phyloP scores from a whole-genome alignment of 2,113 vertebrate genomes.

The Cranoglanis bouderius region DNA sequence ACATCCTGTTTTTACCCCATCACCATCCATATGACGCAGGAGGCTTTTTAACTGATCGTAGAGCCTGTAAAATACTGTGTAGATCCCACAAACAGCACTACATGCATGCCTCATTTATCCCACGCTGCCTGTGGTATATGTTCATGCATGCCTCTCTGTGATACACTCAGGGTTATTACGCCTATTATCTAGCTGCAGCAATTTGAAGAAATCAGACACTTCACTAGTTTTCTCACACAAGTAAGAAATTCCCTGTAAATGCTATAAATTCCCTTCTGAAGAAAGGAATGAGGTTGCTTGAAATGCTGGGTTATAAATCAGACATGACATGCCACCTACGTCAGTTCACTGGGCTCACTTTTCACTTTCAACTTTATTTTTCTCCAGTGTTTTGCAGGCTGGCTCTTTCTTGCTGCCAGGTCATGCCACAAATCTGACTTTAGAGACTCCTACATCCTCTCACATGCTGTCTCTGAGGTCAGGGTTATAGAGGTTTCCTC shows the following conservation, averaged over 20 bases:
- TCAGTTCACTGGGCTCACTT: background rate
- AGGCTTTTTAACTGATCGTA: background rate
- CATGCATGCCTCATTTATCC: slow-evolving; percentile 26
- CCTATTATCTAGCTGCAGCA: background rate
- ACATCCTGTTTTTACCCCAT: background rate
- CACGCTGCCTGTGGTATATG: slow-evolving; percentile 23
- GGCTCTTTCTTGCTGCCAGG: background rate
- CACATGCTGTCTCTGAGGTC: slow-evolving; percentile 21
- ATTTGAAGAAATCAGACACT: slow-evolving; percentile 28
- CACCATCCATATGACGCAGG: background rate
- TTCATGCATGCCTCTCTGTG: slow-evolving; percentile 15
- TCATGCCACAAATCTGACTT: background rate
- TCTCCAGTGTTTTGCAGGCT: background rate
- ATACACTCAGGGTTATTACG: background rate
- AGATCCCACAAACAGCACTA: slow-evolving; percentile 4
- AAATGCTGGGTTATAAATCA: background rate
- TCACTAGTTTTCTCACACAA: slow-evolving; percentile 34
- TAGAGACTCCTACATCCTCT: slow-evolving; percentile 44
- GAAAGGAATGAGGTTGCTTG: too few relatives aligned
- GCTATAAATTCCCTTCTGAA: background rate
- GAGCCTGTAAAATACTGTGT: background rate
- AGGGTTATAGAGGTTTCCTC: slow-evolving; percentile 50
- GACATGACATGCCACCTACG: background rate
- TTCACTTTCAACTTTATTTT: background rate
- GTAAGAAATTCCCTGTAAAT: background rate